Percentiles rank a stretch among this genome's conserved stretches.
These are phyloP conservation scores for Tipula unca DNA, from an alignment of 2,888 invertebrate species.

Conservation along the genomic window DNA sequence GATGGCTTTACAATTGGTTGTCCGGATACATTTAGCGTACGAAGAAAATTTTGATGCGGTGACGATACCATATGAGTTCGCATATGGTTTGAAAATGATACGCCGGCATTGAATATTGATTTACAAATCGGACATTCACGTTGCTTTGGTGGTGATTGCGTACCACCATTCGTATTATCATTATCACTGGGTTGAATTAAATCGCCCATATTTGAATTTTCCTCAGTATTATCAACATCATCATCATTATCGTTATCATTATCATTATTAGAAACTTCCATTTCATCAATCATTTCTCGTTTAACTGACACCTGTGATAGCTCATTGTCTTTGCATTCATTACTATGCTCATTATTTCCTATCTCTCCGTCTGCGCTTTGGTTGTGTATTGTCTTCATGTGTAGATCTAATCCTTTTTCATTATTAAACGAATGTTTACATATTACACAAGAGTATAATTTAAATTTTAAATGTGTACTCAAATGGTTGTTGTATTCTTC, in stretches of 20 bases:
- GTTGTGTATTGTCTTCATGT: conserved; percentile 23
- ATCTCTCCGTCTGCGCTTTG: not conserved
- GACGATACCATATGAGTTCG: conserved; percentile 32
- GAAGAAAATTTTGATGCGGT: not conserved
- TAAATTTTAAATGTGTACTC: conserved; percentile 24
- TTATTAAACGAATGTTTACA: conserved; percentile 23
- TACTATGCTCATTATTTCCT: conserved; percentile 26
- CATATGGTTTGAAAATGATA: conserved; percentile 41
- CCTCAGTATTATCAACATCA: conserved; percentile 27
- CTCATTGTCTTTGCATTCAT: conserved; percentile 14
- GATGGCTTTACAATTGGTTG: conserved; percentile 24
- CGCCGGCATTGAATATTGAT: conserved; percentile 38
- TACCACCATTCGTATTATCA: conserved; percentile 2
- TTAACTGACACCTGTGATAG: not conserved
- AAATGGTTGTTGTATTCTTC: conserved; percentile 27
- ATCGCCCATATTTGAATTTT: conserved; percentile 22
- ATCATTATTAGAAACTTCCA: not conserved
- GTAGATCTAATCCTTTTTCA: conserved; percentile 22
- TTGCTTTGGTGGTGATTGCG: not conserved
- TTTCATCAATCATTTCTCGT: not conserved
- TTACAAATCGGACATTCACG: conserved; percentile 37
- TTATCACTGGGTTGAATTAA: conserved; percentile 22
- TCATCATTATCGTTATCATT: conserved; percentile 28
- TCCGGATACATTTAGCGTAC: not conserved
- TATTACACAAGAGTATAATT: conserved; percentile 22